Evolutionary conservation across 2,888 invertebrate species (phyloP).

Genomic region (Agriotes lineatus): DNA sequence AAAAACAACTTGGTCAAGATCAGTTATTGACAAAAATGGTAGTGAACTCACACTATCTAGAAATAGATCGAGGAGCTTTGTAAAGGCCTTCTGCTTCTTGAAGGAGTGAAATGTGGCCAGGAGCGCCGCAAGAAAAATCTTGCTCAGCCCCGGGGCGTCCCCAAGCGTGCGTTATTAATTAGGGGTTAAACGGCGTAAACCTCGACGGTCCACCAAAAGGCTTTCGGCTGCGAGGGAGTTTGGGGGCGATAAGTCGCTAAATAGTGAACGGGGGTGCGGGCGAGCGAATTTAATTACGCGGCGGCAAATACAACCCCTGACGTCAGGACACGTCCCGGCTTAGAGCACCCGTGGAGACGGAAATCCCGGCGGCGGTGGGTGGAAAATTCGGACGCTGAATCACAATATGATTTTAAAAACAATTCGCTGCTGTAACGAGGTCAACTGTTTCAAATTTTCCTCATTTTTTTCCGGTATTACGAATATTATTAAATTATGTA

Average conservation of each 20-base stretch:
- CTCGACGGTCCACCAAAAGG: conserved; percentile 2
- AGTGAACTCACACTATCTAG: too few relatives aligned
- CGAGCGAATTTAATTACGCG: conserved; percentile 22
- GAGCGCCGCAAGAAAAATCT: not conserved
- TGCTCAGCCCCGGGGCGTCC: not conserved
- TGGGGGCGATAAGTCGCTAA: conserved; percentile 17
- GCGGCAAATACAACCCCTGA: conserved; percentile 21
- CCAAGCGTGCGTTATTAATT: conserved; percentile 4
- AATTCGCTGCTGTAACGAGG: too few relatives aligned
- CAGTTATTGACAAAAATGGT: too few relatives aligned
- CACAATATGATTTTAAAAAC: not conserved
- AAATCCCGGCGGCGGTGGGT: conserved; percentile 8
- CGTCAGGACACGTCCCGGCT: conserved; percentile 15
- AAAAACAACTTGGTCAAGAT: too few relatives aligned
- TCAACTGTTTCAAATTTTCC: too few relatives aligned
- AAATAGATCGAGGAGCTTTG: too few relatives aligned
- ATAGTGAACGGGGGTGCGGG: conserved; percentile 6
- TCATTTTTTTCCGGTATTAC: too few relatives aligned
- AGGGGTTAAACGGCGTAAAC: conserved; percentile 1
- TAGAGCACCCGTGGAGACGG: conserved; percentile 8
- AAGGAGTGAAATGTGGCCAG: too few relatives aligned
- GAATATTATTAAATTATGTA: too few relatives aligned
- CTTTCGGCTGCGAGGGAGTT: not conserved
- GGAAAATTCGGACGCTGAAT: conserved; percentile 11
- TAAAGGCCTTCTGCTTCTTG: too few relatives aligned